A percentile compares a stretch with the other conserved stretches of the same genome.
Conservation (phyloP, 2,888 invertebrate species). For the Drosophila nr. perissopoda region DNA sequence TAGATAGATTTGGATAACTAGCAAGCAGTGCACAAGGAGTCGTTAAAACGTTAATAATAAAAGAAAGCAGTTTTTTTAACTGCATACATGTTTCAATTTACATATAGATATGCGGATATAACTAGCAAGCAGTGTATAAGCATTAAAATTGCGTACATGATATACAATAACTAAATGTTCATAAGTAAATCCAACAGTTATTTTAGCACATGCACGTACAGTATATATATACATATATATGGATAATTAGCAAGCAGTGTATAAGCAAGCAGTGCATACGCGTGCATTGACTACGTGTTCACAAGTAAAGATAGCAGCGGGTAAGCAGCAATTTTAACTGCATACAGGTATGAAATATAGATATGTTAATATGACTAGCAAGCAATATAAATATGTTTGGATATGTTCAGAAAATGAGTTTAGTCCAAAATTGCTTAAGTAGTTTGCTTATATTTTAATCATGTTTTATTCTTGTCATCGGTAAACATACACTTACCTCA, state of each 20-base stretch:
- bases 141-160: neutral
- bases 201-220: too few species aligned
- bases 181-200: neutral
- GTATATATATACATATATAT: too few species aligned
- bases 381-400: neutral
- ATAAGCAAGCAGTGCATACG: neutral
- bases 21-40: neutral
- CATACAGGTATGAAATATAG: neutral
- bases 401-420: neutral
- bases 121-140: neutral
- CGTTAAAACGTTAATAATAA: neutral
- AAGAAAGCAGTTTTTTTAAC: neutral
- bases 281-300: neutral
- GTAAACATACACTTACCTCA: slow-evolving; percentile 85
- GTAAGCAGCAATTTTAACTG: neutral
- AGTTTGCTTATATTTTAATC: neutral
- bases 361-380: neutral
- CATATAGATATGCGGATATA: neutral
- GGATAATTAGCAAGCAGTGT: too few species aligned
- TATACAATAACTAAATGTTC: neutral
- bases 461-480: neutral
- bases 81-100: too few species aligned
- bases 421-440: neutral
- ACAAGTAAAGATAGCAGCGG: too few species aligned
- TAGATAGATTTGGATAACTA: neutral